Conservation (phyloP, 1,140 invertebrate species). For the Papilio dardanus region DNA sequence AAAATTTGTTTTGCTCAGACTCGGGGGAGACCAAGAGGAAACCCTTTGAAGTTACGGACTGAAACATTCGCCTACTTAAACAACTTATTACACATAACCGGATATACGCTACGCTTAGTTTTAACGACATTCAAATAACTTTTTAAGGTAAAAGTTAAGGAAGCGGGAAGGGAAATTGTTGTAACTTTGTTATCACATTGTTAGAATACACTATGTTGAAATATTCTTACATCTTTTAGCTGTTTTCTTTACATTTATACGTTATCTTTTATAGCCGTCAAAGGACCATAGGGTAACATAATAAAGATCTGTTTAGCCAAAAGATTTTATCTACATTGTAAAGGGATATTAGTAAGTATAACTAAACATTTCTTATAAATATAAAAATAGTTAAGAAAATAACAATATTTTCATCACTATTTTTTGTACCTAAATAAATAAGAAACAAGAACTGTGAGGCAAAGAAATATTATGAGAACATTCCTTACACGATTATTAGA, state of each 20-base stretch:
- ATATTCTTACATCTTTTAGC: no score
- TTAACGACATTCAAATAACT: not conserved
- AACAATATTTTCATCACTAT: not conserved
- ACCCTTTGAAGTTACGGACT: not conserved
- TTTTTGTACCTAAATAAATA: not conserved
- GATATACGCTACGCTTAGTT: not conserved
- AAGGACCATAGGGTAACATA: no score
- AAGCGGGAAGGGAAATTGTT: not conserved
- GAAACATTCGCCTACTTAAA: not conserved
- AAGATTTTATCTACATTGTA: not conserved
- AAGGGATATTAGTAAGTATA: not conserved
- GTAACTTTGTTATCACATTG: not conserved
- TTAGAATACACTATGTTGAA: not conserved
- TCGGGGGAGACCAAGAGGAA: not conserved
- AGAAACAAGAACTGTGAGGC: not conserved
- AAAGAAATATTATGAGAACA: not conserved
- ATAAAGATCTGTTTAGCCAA: no score
- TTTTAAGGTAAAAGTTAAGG: not conserved
- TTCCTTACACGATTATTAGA: constrained; percentile 13
- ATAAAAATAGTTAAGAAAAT: not conserved
- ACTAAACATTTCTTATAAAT: no score
- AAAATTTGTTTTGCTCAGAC: not conserved
- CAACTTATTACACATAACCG: not conserved
- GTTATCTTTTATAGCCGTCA: no score
- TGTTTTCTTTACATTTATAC: no score